Base-by-base conservation (phyloP, 2,797 vertebrate species). In the Meda fulgida region DNA sequence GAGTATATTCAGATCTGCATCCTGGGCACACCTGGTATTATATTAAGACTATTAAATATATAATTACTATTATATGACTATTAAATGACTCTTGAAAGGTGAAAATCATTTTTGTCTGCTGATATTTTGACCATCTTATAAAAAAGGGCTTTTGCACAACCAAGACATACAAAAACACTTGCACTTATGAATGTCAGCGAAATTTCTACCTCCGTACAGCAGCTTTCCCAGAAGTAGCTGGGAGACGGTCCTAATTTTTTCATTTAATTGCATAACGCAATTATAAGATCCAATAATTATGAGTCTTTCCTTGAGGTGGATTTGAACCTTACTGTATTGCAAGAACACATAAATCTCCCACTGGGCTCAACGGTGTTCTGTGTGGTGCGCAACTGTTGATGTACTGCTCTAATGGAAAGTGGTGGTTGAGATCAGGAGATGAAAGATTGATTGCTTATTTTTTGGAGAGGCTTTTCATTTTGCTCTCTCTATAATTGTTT, bases 331-430 rank as follows among this genome's bases (percentile, higher is more conserved):
- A n/a, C 21, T 55, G 19, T 67, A 38, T 34, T 69, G 65, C 43
- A 80, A 34, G 60, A 53, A 34, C 14, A 18, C 31, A 70, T 84
- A 87, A 87, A 88, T 88, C 80, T 26, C 38, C 34, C 53, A 48
- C 34, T 48, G 5, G 7, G 70, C 76, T 83, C 38, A 51, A 21
- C 63, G 55, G 48, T 80, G 60, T 86, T 86, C 40, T 81, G 63
- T 19, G 9, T 13, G 16, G 13, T 16, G 29, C 7, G 2, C 23
- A 38, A 13, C 38, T 55, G 26, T 80, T 85, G 73, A 78, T 8
- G 19, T 55, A 19, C 36, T 26, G 23, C 85, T 58, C 19, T 86
- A 60, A 71, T 58, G 72, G 23, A 80, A 58, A 65, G 77, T 5
- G 31, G 9, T 63, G 77, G 43, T 65, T 43, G 84, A 70, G 38